Conservation (phyloP, 2,888 invertebrate species). For the Rhagonycha fulva region DNA sequence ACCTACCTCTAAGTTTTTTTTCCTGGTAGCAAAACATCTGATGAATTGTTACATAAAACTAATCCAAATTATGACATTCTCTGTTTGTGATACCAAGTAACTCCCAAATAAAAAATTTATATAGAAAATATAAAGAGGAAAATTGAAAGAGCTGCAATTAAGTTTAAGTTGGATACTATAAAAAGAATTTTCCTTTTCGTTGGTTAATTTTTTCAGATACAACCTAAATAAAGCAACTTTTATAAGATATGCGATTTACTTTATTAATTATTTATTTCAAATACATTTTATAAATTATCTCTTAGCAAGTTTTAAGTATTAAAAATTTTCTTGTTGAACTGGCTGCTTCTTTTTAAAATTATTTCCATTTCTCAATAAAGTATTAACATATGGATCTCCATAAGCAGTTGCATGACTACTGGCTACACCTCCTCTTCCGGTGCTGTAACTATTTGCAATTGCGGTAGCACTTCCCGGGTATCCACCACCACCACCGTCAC, state of each 20-base stretch:
- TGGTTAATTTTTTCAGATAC: background rate
- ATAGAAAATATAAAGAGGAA: no score
- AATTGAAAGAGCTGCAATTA: no score
- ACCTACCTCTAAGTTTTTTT: no score
- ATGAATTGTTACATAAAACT: no score
- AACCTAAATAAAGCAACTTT: background rate
- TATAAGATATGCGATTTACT: background rate
- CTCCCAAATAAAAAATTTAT: no score
- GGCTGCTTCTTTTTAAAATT: conserved; percentile 17
- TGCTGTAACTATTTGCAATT: conserved; percentile 74
- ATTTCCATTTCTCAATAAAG: conserved; percentile 47
- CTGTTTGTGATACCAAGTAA: no score
- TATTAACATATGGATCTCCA: conserved; percentile 61
- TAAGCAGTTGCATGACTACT: conserved; percentile 75
- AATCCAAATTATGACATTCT: no score
- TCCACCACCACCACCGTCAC: conserved; percentile 53
- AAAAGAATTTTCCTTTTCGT: no score
- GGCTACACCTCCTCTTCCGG: conserved; percentile 71
- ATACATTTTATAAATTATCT: background rate
- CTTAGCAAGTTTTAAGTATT: background rate
- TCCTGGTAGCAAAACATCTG: no score
- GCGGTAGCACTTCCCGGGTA: conserved; percentile 65
- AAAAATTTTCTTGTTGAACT: conserved; percentile 8
- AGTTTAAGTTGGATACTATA: no score
- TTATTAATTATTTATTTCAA: background rate